Conservation (phyloP, 2,113 vertebrate species). For the Monopterus albus region DNA sequence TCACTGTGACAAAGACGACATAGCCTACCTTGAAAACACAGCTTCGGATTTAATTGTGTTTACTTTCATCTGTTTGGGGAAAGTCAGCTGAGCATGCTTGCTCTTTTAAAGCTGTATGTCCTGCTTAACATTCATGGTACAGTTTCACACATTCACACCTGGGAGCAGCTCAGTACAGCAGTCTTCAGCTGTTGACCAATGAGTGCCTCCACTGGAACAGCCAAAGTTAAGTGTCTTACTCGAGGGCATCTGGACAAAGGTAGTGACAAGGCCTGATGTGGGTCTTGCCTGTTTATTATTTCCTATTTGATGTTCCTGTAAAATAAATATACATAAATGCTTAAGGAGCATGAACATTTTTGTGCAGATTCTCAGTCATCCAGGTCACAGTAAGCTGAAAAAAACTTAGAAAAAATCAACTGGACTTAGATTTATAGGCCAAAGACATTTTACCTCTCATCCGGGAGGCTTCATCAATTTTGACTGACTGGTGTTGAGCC, state of each 20-base stretch:
- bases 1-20: constrained; percentile 25
- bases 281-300: constrained; percentile 24
- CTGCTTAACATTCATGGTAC: constrained; percentile 66
- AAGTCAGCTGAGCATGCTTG: constrained; percentile 29
- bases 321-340: constrained; percentile 34
- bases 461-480: too few relatives aligned
- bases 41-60: not conserved
- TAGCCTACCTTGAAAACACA: not conserved
- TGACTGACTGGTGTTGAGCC: too few relatives aligned
- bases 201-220: constrained; percentile 39
- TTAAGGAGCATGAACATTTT: too few relatives aligned
- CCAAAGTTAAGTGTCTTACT: constrained; percentile 54
- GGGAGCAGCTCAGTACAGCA: constrained; percentile 44
- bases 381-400: too few relatives aligned
- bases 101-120: constrained; percentile 27
- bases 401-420: too few relatives aligned
- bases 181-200: constrained; percentile 50
- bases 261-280: constrained; percentile 29
- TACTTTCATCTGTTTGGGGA: constrained; percentile 34
- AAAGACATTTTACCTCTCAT: too few relatives aligned
- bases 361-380: too few relatives aligned
- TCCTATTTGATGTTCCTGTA: constrained; percentile 14
- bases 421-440: too few relatives aligned
- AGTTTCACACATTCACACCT: constrained; percentile 44
- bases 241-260: constrained; percentile 56